Conservation (phyloP, 2,888 invertebrate species). For the Hoplodrina blanda region DNA sequence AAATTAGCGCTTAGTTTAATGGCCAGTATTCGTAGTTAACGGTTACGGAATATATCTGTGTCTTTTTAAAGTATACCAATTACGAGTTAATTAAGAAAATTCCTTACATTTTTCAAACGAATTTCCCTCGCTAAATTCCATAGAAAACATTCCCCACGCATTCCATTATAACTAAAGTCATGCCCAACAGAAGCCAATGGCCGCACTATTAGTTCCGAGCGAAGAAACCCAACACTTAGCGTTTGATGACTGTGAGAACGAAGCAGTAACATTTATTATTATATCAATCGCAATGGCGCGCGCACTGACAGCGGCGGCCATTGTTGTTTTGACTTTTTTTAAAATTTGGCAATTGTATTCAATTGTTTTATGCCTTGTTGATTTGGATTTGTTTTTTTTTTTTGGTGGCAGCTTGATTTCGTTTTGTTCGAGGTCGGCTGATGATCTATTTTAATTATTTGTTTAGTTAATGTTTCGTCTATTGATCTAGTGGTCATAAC, state of each 20-base stretch:
- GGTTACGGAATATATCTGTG: too few relatives aligned
- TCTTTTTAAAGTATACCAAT: too few relatives aligned
- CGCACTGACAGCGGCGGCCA: conserved; percentile 48
- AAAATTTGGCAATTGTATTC: conserved; percentile 20
- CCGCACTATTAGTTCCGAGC: conserved; percentile 55
- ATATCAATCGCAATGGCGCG: conserved; percentile 56
- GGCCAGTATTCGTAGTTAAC: too few relatives aligned
- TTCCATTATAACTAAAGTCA: conserved; percentile 44
- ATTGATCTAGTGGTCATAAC: too few relatives aligned
- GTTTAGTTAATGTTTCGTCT: background rate
- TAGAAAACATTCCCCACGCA: conserved; percentile 37
- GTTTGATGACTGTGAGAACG: conserved; percentile 65
- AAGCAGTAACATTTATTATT: conserved; percentile 53
- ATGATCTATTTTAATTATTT: background rate
- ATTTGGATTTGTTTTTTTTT: background rate
- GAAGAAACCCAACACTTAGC: conserved; percentile 56
- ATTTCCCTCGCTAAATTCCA: conserved; percentile 1
- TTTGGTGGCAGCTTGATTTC: background rate
- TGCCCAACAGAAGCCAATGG: conserved; percentile 48
- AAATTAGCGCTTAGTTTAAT: too few relatives aligned
- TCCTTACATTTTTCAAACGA: too few relatives aligned
- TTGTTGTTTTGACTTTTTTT: conserved; percentile 42
- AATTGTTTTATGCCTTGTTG: conserved; percentile 31
- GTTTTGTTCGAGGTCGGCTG: background rate
- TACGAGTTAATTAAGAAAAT: too few relatives aligned